Conservation (phyloP, 2,113 vertebrate genomes). For the Heptranchias perlo region DNA sequence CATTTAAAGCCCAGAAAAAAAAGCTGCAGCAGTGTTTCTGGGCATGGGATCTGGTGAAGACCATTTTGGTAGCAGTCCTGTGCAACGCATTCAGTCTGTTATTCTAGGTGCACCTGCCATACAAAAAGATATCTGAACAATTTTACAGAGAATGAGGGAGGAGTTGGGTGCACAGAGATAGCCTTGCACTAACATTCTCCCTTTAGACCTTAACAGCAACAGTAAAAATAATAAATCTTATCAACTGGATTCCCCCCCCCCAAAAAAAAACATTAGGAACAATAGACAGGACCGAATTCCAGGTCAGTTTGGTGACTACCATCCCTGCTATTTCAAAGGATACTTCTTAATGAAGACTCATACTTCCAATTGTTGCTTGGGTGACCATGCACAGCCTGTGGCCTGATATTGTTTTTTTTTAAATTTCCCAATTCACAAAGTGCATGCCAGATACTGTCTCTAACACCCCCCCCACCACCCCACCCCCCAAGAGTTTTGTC, state of each 20-base stretch:
- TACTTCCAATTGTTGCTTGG: slow-evolving; percentile 18
- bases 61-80: slow-evolving; percentile 13
- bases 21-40: slow-evolving; percentile 16
- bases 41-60: slow-evolving; percentile 12
- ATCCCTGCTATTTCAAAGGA: slow-evolving; percentile 11
- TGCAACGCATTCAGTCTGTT: not conserved
- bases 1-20: slow-evolving; percentile 38
- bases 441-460: slow-evolving; percentile 27
- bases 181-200: not conserved
- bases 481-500: not conserved
- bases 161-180: slow-evolving; percentile 7
- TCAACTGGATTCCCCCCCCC: not conserved
- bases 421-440: slow-evolving; percentile 5
- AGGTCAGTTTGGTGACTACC: not conserved
- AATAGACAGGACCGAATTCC: not conserved
- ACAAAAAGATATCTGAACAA: not conserved
- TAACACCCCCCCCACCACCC: not conserved
- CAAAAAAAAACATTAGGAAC: slow-evolving; percentile 1
- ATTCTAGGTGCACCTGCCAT: not conserved
- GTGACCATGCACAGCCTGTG: slow-evolving; percentile 32
- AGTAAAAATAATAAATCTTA: not conserved
- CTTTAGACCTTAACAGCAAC: slow-evolving; percentile 12
- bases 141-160: not conserved
- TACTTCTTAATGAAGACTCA: slow-evolving; percentile 7
- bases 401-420: not conserved